Percentiles rank a stretch among this genome's conserved stretches.
Evolutionary conservation across 2,113 vertebrate genomes (phyloP).

Genomic region (Propithecus coquereli): DNA sequence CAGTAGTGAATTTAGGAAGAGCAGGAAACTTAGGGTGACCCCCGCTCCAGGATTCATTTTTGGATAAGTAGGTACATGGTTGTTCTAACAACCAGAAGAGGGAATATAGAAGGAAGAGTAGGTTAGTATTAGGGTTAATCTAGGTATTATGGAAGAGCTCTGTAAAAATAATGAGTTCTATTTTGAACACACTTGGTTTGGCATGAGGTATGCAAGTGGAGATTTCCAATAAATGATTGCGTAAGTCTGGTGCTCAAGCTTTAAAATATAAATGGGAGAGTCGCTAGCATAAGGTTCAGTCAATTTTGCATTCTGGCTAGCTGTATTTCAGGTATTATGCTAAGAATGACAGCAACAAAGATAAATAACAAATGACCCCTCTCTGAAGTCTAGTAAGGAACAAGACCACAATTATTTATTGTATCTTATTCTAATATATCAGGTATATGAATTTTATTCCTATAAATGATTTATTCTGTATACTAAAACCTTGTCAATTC

Average conservation of each 20-base stretch:
- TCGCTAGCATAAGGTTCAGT: not conserved
- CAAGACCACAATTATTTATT: not conserved
- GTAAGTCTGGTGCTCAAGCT: not conserved
- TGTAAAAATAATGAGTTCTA: not conserved
- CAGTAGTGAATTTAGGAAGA: not conserved
- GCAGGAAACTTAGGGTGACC: not conserved
- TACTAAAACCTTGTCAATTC: not conserved
- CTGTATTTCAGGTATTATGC: not conserved
- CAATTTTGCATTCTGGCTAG: not conserved
- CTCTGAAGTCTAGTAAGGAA: not conserved
- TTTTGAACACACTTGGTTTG: not conserved
- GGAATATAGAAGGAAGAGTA: not conserved
- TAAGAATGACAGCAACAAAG: not conserved
- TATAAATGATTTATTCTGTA: not conserved
- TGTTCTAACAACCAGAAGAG: not conserved
- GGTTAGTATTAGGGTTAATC: not conserved
- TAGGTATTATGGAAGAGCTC: not conserved
- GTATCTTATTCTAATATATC: not conserved
- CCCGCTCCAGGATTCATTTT: not conserved
- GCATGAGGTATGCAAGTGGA: not conserved
- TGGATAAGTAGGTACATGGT: not conserved
- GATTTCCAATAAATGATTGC: not conserved
- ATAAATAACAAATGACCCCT: not conserved
- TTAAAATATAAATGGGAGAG: not conserved
- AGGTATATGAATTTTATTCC: not conserved